Evolutionary conservation across 2,797 vertebrate genomes (phyloP), one percentile per base, ranked within the genome.

Genomic region (Salmo trutta): DNA sequence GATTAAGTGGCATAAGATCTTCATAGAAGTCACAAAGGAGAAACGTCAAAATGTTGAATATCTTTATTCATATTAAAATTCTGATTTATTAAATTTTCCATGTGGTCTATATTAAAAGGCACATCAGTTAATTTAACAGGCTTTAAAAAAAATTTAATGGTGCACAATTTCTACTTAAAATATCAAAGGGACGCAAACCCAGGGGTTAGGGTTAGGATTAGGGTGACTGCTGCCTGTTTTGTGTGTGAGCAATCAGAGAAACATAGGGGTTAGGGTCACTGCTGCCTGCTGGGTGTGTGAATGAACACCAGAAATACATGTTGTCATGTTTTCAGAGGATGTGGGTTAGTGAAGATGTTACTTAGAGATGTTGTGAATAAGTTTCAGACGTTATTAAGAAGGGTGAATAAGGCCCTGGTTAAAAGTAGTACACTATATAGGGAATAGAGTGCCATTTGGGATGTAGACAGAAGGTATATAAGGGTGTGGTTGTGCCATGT

Each of bases 181-280:
- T 47, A 47, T 47, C 41, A 10, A 47, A 10, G 41, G 8, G 41
- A 47, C 8, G 2, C 41, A 47, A 47, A 47, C 8, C 41, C 41
- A 47, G 41, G 8, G 8, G 41, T 47, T 41, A 41, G 41, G 7
- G 8, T 10, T 47, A 12, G 41, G 41, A 10, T 47, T 47, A 47
- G 90, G 0, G 94, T 94, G 83, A 95, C 89, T 5, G 94, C 94
- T 52, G 90, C 89, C 96, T 98, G 72, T 65, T 81, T 83, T 19
- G 59, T n/a, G 5, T 62, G 19, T 21, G 12, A 4, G 24, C 10
- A 8, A 62, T 21, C 8, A 21, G 59, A 62, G 56, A 10, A 21
- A 62, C 56, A n/a, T 59, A 24, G 8, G 2, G 21, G n/a, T 62
- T 62, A 62, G 90, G 0, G 94, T 94, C 83, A 95, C 88, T 5